Conservation (phyloP, 2,797 vertebrate species). For the Clarias fuscus region DNA sequence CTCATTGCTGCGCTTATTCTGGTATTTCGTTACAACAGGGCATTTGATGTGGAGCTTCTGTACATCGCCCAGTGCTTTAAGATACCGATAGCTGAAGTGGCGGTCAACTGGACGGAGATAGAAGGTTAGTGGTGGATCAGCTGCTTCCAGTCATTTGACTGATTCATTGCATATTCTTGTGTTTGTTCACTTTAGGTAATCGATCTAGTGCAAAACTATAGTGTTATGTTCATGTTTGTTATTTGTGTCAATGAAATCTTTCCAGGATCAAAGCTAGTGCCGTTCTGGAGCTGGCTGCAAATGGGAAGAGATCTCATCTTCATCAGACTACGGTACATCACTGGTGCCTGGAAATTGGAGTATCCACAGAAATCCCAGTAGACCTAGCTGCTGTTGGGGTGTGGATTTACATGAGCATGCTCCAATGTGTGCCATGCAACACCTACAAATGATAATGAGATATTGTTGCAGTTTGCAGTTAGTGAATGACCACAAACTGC, state of each 20-base stretch:
- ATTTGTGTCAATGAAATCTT: background rate
- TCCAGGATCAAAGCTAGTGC: constrained; percentile 93
- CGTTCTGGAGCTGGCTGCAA: constrained; percentile 98
- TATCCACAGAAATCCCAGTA: constrained; percentile 79
- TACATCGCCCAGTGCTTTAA: constrained; percentile 91
- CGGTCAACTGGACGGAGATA: constrained; percentile 98
- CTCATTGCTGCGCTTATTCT: background rate
- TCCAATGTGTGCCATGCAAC: constrained; percentile 54
- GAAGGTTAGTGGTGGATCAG: constrained; percentile 78
- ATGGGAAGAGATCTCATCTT: constrained; percentile 95
- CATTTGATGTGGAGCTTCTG: constrained; percentile 95
- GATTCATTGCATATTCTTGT: background rate
- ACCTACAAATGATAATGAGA: constrained; percentile 23
- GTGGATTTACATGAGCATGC: background rate
- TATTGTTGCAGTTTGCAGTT: constrained; percentile 42
- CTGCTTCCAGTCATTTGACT: background rate
- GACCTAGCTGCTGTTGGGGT: constrained; percentile 32
- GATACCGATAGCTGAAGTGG: constrained; percentile 94
- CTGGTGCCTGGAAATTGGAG: constrained; percentile 90
- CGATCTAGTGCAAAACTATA: background rate
- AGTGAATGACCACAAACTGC: constrained; percentile 33
- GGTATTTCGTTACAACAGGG: constrained; percentile 76
- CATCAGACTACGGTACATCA: constrained; percentile 93
- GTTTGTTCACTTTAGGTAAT: background rate
- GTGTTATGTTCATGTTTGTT: background rate